Percentiles rank a stretch among this genome's conserved stretches.
phyloP scores from a whole-genome alignment of 2,797 vertebrate genomes.

The Protonibea diacanthus region DNA sequence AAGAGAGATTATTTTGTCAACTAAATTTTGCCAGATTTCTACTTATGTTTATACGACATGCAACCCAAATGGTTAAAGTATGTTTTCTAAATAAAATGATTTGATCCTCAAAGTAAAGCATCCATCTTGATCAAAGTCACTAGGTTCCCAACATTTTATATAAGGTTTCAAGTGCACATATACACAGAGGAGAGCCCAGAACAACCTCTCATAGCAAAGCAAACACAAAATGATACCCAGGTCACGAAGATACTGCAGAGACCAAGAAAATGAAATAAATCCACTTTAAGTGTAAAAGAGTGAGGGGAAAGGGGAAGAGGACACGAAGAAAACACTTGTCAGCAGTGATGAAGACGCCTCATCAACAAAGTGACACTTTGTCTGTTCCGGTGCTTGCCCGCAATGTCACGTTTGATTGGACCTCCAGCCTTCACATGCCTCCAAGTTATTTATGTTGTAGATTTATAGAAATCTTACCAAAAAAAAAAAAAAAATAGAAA shows the following conservation, averaged over 20 bases:
- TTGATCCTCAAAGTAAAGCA: neutral
- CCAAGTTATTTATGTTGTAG: slow-evolving; percentile 27
- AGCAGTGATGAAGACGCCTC: slow-evolving; percentile 42
- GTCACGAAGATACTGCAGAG: slow-evolving; percentile 34
- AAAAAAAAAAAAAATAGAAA: slow-evolving; percentile 28
- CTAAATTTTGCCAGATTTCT: neutral
- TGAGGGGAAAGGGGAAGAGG: slow-evolving; percentile 14
- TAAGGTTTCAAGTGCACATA: neutral
- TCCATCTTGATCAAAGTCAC: neutral
- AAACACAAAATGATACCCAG: slow-evolving; percentile 2
- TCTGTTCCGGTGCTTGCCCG: slow-evolving; percentile 37
- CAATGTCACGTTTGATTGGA: slow-evolving; percentile 41
- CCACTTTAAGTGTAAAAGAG: neutral
- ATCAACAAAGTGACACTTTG: slow-evolving; percentile 44
- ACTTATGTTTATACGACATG: neutral
- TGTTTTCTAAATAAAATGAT: too few relatives aligned
- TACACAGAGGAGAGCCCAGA: slow-evolving; percentile 6
- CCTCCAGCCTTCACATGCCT: slow-evolving; percentile 7
- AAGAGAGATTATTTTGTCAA: neutral
- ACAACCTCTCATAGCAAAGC: slow-evolving; percentile 10
- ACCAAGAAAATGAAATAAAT: slow-evolving; percentile 11
- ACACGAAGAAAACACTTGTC: slow-evolving; percentile 28
- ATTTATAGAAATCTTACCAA: slow-evolving; percentile 35
- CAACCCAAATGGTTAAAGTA: too few relatives aligned
- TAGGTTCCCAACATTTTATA: neutral